Base-by-base conservation (phyloP, 37 sponge, comb jelly and placozoan genomes). In the Tethya wilhelma region DNA sequence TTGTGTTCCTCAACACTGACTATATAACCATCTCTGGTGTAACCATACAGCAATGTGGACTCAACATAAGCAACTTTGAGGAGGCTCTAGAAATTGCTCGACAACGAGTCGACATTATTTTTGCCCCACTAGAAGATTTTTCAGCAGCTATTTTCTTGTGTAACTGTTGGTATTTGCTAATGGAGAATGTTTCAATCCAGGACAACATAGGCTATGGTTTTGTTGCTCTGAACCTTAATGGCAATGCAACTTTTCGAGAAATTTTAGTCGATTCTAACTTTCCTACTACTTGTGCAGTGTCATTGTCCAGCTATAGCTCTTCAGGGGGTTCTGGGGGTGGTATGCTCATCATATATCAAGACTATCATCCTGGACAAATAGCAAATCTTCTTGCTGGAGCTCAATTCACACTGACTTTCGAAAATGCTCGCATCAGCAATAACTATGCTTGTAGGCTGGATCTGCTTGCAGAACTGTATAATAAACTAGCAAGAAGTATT, bases 201-300 rank as follows among this genome's bases (percentile, higher is more conserved):
- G 33, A 46, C 8, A 84, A 78, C 23, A 41, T 28, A 31, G 85
- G 85, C 1, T 31, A 77, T 28, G 78, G 85, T 9, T 0, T 84
- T 1, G 37, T 77, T 8, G 85, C 62, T 14, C 20, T 84, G 9
- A 84, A 84, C 70, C 33, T 77, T 14, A 40, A 66, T 22, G 79
- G 67, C 20, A 60, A 33, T 42, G 49, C 66, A 1, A 28, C 23
- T 37, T 32, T 79, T 23, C 8, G 26, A 29, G 38, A 64, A 38
- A 32, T 41, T 19, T 32, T 26, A 7, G 49, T 79, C 22, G 2
- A 28, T 49, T 22, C 28, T 11, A 79, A 79, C 30, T 42, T 26
- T 38, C 79, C 79, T 30, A 2, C 28, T 7, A 6, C 7, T n/a
- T 79, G 79, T 65, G 38, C 44, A 37, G 36, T 65, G 28, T 1